Conservation (phyloP, 2,113 vertebrate species). For the human region GRCh38 chr5:101522501-101523000, state of each 20-base stretch:
- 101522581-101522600: neutral
- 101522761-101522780: neutral
- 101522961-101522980: neutral
- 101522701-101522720: neutral
- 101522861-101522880: neutral
- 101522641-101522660: neutral
- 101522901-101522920: neutral
- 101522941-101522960: neutral
- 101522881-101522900: neutral
- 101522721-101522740: neutral
- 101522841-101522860: neutral
- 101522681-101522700: neutral
- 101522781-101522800: neutral
- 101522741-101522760: neutral
- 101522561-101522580: neutral
- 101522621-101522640: neutral
- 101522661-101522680: neutral
- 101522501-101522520: neutral
- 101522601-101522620: neutral
- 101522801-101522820: neutral
- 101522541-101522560: neutral
- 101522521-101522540: neutral
- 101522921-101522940: neutral
- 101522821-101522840: neutral
- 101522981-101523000: neutral